Evolutionary conservation across 2,888 invertebrate genomes (phyloP), one percentile per base, ranked within the genome.

Genomic region (Eumacrocentrus americanus): DNA sequence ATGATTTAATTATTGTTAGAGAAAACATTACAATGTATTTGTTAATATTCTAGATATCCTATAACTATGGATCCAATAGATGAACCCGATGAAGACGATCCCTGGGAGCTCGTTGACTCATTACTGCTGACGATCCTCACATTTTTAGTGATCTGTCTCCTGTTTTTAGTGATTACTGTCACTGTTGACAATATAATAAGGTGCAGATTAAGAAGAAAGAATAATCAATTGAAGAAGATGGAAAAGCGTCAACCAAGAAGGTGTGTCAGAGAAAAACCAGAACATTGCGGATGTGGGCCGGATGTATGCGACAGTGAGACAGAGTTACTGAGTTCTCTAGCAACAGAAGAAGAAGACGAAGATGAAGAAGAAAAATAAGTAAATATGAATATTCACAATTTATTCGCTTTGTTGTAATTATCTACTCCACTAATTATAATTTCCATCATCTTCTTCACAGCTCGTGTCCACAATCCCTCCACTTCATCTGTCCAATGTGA

Each of bases 381-480:
- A n/a, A 48, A 34, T 16, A 50, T 50, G 7, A 16, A 34, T 50
- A 34, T 50, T 14, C 25, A 47, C 42, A 16, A 18, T 16, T 18
- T 18, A 2, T 11, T 3, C 20, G 16, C 3, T 11, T 42, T 20
- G n/a, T 42, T 42, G n/a, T 42, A 42, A 42, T 50, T 34, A 34
- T 52, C 11, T 3, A 52, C 6, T n/a, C 37, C 22, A 1, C 9
- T 12, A n/a, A 37, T 38, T 37, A 52, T 38, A 9, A n/a, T 22
- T 35, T 38, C 20, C 16, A 52, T 37, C 23, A 52, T 37, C 7
- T n/a, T 52, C 35, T 34, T 12, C 7, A 52, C 38, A 9, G 51
- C 51, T 3, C 22, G 22, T 3, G 71, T 75, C 84, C 84, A 84
- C 3, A 83, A 82, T 20, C 76, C 77, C 7, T 73, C 73, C 1